phyloP scores from a whole-genome alignment of 2,888 invertebrate species.

The Sminthurides aquaticus region DNA sequence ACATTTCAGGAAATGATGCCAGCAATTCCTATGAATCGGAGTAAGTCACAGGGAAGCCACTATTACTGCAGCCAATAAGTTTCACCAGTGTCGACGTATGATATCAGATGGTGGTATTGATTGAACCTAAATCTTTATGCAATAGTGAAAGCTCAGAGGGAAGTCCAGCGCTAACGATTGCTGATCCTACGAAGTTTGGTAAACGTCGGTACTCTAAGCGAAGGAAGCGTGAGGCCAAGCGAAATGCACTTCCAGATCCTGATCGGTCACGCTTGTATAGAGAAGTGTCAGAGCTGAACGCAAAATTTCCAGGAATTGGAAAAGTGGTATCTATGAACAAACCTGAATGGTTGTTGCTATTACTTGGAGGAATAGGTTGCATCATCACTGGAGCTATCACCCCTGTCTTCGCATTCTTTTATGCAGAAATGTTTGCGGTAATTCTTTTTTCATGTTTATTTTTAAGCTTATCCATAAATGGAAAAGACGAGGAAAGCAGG shows the following conservation, averaged over 20 bases:
- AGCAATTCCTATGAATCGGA: slow-evolving; percentile 18
- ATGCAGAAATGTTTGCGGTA: slow-evolving; percentile 47
- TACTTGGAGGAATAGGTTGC: slow-evolving; percentile 45
- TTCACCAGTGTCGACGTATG: background rate
- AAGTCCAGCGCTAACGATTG: slow-evolving; percentile 4
- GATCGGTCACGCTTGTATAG: slow-evolving; percentile 29
- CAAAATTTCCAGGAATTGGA: slow-evolving; percentile 39
- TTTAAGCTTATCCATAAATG: background rate
- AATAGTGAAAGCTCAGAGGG: slow-evolving; percentile 10
- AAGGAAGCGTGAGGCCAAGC: background rate
- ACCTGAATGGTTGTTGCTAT: slow-evolving; percentile 45
- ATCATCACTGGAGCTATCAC: slow-evolving; percentile 46
- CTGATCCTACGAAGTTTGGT: slow-evolving; percentile 21
- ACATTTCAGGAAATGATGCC: slow-evolving; percentile 29
- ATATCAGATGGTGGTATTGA: background rate
- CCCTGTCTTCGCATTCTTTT: slow-evolving; percentile 47
- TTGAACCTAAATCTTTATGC: background rate
- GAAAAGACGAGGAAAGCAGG: too few relatives aligned
- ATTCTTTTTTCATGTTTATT: slow-evolving; percentile 18
- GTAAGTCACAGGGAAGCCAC: slow-evolving; percentile 5
- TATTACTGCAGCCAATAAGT: background rate
- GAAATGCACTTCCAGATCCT: slow-evolving; percentile 33
- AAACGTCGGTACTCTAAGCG: slow-evolving; percentile 1
- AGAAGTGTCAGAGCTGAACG: slow-evolving; percentile 36
- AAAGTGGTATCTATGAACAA: slow-evolving; percentile 44